Base-by-base conservation (phyloP, 1,140 invertebrate species). In the Heliconius congener region DNA sequence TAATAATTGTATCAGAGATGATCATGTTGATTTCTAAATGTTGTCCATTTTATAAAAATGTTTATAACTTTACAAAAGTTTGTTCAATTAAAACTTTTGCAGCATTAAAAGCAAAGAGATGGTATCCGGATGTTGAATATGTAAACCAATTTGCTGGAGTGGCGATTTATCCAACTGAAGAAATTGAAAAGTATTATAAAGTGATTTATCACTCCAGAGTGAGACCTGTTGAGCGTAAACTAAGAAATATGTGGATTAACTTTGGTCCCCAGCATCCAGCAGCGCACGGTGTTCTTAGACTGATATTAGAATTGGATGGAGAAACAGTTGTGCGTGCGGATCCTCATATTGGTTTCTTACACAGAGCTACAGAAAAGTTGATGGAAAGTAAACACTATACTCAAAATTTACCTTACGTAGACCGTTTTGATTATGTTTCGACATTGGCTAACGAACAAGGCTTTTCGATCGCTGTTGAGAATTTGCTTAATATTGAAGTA, bases 221-320 rank as follows among this genome's bases (percentile, higher is more conserved):
- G 83, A 91, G 77, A 86, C 96, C 81, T 71, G 94, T 71, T 88
- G 96, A 97, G 82, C 96, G 96, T 84, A 95, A 95, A 71, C 95
- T 99, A 4, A 96, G 96, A 82, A 99, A 99, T 93, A 95, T 99
- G 82, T 96, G 96, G 72, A 89, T 99, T 0, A 99, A 99, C 92
- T 99, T 99, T 96, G 99, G 99, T 1, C 99, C 99, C 1, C 99
- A 99, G 92, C 99, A 99, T 96, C 99, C 99, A n/a, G 99, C 99
- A 81, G 99, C 99, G 91, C 99, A 99, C 91, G 99, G 99, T 85
- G 99, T 99, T 30, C 95, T 99, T n/a, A 96, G 99, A 78, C 95
- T 99, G 19, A 97, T 99, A 5, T 91, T 99, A 23, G 98, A 99
- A 91, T 94, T 99, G 3, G 98, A 99, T 89, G 99, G 98, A 83